Conservation (phyloP, 2,113 vertebrate species). For the Bubo blakistoni region DNA sequence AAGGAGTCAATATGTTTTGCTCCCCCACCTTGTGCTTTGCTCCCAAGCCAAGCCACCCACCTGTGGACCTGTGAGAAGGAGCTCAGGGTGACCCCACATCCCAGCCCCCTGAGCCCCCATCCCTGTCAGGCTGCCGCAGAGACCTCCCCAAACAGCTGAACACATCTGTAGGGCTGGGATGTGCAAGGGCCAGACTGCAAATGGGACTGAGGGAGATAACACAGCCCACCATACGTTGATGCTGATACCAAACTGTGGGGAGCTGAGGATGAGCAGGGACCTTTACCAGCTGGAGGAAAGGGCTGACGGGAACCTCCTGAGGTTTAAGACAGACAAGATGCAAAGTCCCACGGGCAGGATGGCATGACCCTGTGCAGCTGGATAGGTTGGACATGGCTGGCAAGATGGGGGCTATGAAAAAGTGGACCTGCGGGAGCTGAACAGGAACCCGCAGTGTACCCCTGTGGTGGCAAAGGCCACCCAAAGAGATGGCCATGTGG, state of each 20-base stretch:
- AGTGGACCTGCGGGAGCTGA: not conserved
- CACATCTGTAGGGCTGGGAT: not conserved
- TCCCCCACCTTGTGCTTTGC: not conserved
- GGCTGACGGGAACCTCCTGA: not conserved
- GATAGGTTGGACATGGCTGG: not conserved
- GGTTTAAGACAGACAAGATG: not conserved
- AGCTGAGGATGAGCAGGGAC: not conserved
- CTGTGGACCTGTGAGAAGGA: not conserved
- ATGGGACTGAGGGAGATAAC: not conserved
- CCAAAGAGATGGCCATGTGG: not conserved
- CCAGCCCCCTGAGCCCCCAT: not conserved
- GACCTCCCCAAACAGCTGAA: not conserved
- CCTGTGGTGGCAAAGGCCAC: not conserved
- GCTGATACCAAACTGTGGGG: not conserved
- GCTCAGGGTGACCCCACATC: not conserved
- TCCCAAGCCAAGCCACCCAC: not conserved
- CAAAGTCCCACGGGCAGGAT: not conserved
- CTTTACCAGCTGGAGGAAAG: not conserved
- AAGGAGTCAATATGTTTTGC: not conserved
- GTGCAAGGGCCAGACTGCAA: not conserved
- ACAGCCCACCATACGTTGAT: not conserved
- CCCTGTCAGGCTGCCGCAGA: fast-evolving
- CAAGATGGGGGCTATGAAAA: not conserved
- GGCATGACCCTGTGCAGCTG: not conserved
- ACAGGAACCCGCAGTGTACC: not conserved